Base-by-base conservation (phyloP, 2,113 vertebrate species). In the Tympanuchus pallidicinctus region DNA sequence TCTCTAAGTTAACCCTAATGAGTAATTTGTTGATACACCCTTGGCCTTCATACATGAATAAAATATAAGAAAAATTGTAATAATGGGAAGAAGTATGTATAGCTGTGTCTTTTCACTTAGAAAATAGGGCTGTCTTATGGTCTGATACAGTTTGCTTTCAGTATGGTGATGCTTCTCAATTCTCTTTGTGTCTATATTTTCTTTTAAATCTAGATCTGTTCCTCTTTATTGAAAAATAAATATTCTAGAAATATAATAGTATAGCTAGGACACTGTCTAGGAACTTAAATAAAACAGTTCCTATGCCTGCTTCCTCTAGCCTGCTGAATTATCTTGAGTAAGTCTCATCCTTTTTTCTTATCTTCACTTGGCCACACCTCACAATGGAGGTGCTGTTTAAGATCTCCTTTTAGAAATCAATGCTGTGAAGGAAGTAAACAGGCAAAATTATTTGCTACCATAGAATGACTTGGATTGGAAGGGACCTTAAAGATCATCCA, bases 161-260 rank as follows among this genome's bases (percentile, higher is more conserved):
- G 4, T 43, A 5, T n/a, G 57, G 4, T n/a, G 20, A 67, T 82
- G 17, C 11, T 63, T 89, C 25, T 82, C 42, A 40, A 11, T 45
- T 43, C 92, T 69, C 42, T 72, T 45, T 30, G 12, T 42, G 38
- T 48, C n/a, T 56, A 59, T 89, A 7, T 66, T 65, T 89, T 86
- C 45, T 66, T 89, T 77, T 38, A 77, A 73, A 74, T 91, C 27
- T 88, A 56, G 56, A 38, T 74, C 8, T 34, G 4, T 9, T 70
- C 79, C 63, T 74, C 16, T 91, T 91, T 91, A 69, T 72, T 92
- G 47, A 54, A 86, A 93, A 47, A 3, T 38, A 85, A 91, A 50
- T 83, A 71, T 67, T 67, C 24, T 45, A 54, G 54, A 86, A 94
- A 73, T 27, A 14, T 92, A 28, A n/a, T n/a, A 6, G 18, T 34